Percentiles rank a stretch among this genome's conserved stretches.
These are phyloP conservation scores for Cinclus cinclus DNA, from an alignment of 2,113 vertebrate species.

Conservation along the genomic window DNA sequence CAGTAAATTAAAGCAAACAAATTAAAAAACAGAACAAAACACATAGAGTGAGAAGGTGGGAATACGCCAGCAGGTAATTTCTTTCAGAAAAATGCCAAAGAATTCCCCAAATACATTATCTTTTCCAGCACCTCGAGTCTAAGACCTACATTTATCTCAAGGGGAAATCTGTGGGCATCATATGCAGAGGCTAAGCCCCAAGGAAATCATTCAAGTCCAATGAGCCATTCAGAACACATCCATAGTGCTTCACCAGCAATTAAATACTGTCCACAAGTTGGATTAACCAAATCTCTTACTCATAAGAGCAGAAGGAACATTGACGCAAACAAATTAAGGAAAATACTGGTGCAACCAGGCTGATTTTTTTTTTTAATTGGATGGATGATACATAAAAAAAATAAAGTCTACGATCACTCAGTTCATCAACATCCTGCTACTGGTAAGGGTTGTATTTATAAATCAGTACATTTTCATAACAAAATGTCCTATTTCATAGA, in stretches of 20 bases:
- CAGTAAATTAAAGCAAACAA: background rate
- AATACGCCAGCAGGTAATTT: background rate
- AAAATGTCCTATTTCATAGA: background rate
- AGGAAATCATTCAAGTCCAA: background rate
- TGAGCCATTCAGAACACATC: background rate
- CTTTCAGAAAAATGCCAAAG: background rate
- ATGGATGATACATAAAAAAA: background rate
- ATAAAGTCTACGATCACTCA: background rate
- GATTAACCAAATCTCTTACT: conserved; percentile 33
- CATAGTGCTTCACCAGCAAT: background rate
- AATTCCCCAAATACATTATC: rapidly evolving
- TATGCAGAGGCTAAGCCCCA: background rate
- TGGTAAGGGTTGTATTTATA: background rate
- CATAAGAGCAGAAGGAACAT: background rate
- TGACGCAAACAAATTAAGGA: conserved; percentile 13
- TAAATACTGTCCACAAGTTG: background rate
- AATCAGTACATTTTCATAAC: background rate
- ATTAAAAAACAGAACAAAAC: background rate
- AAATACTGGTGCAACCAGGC: background rate
- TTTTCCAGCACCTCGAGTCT: background rate
- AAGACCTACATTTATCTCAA: background rate
- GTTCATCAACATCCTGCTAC: background rate
- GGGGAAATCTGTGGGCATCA: background rate
- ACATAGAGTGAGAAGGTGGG: rapidly evolving
- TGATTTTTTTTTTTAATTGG: background rate